Evolutionary conservation across 2,888 invertebrate genomes (phyloP).

Genomic region (Sepioteuthis lessoniana): DNA sequence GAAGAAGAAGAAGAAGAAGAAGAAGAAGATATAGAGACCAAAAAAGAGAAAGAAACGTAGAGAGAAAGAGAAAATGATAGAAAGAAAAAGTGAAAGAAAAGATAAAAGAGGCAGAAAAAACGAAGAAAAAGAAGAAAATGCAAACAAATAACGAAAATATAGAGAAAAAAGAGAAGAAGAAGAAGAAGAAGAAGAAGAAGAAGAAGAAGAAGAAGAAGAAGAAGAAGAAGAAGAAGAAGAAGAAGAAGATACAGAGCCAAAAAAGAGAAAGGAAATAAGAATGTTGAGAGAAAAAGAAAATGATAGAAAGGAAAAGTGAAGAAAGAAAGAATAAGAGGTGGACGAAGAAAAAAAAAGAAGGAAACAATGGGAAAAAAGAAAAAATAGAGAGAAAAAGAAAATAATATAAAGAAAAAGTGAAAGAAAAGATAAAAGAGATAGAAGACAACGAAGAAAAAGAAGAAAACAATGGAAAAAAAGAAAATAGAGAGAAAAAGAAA

Average conservation of each 20-base stretch:
- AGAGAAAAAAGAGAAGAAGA: neutral
- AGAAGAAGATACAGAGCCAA: no score
- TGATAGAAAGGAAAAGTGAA: neutral
- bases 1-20: neutral
- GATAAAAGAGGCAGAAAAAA: neutral
- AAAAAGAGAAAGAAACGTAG: neutral
- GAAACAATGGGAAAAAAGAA: no score
- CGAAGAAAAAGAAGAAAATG: neutral
- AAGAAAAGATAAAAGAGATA: neutral
- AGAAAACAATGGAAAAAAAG: neutral
- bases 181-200: no score
- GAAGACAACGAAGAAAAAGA: neutral
- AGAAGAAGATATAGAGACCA: neutral
- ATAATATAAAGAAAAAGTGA: neutral
- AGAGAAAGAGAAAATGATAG: neutral
- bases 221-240: neutral
- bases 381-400: neutral
- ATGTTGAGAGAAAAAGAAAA: neutral
- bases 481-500: neutral
- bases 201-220: neutral
- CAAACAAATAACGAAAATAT: neutral
- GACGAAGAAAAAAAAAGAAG: no score
- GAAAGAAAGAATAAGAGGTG: neutral
- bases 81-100: neutral
- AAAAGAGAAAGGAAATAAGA: neutral